Base-by-base conservation (phyloP, 2,888 invertebrate species). In the Trissolcus brochymenae region DNA sequence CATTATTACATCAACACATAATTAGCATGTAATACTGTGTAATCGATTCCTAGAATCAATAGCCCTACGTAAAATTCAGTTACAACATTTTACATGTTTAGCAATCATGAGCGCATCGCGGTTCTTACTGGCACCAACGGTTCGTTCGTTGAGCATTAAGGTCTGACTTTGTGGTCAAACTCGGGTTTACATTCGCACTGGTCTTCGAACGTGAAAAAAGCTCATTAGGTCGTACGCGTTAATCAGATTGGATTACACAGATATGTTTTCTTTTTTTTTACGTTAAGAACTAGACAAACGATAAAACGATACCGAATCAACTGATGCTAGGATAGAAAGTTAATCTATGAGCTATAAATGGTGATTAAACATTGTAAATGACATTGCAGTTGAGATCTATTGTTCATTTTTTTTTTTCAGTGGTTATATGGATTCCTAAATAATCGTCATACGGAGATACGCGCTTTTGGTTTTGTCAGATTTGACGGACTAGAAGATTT, bases 1-100 rank as follows among this genome's bases (percentile, higher is more conserved):
- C 84, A 84, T 85, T 80, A 81, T 85, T 84, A 85, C 84, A 86
- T 83, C 82, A 83, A 85, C 85, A 85, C 80, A 83, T 85, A 85
- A 78, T 80, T 81, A 73, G 78, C 79, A 77, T 80, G 79, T 79
- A 80, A 78, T 75, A 64, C 79, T 79, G 78, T 80, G 79, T 80
- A 60, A 70, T 74, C 49, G 64, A 55, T 66, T 59, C 62, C 68
- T 66, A 76, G 54, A 56, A 43, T 66, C 71, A 51, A 53, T 76
- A 66, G 19, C 53, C 56, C 70, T 76, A 76, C 70, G 19, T 41
- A 59, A 64, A 65, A 49, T 59, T 43, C 46, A 43, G 60, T 65
- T 70, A 65, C 59, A 55, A 60, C 60, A 55, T 51, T 67, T 61
- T 67, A 66, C 59, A 43, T 41, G 53, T 67, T 62, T 25, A 66